These are phyloP conservation scores for Globicephala melas DNA, from an alignment of 2,113 vertebrate genomes.

Conservation along the genomic window DNA sequence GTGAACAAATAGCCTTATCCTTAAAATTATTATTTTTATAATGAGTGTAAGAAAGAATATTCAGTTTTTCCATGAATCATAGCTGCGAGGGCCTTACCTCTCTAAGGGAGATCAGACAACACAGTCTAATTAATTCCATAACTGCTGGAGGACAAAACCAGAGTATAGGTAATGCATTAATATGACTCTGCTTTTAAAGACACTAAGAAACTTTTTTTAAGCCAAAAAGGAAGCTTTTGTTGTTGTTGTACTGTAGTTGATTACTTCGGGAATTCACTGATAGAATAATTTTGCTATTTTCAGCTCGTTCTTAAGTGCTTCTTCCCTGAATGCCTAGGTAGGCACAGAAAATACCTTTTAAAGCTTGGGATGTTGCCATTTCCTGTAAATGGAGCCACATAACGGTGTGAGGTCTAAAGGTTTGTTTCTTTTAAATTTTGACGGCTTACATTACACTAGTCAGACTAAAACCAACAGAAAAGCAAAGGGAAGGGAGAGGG, in stretches of 20 bases:
- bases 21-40: slow-evolving; percentile 21
- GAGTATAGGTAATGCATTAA: not conserved
- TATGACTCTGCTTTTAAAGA: not conserved
- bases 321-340: slow-evolving; percentile 26
- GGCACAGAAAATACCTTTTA: slow-evolving; percentile 31
- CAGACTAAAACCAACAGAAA: not conserved
- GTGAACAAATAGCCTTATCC: not conserved
- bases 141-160: slow-evolving; percentile 20
- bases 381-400: slow-evolving; percentile 34
- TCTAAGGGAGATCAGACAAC: slow-evolving; percentile 49
- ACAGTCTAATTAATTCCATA: not conserved
- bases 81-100: not conserved
- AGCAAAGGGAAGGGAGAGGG: not conserved
- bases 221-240: not conserved
- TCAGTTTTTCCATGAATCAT: slow-evolving; percentile 60
- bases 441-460: not conserved
- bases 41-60: not conserved
- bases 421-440: slow-evolving; percentile 34
- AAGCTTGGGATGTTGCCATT: not conserved
- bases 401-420: slow-evolving; percentile 5
- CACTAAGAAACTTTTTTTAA: not conserved
- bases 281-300: slow-evolving; percentile 12
- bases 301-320: not conserved
- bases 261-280: not conserved
- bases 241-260: not conserved